Base-by-base conservation (phyloP, 2,888 invertebrate genomes). In the Diloba caeruleocephala region DNA sequence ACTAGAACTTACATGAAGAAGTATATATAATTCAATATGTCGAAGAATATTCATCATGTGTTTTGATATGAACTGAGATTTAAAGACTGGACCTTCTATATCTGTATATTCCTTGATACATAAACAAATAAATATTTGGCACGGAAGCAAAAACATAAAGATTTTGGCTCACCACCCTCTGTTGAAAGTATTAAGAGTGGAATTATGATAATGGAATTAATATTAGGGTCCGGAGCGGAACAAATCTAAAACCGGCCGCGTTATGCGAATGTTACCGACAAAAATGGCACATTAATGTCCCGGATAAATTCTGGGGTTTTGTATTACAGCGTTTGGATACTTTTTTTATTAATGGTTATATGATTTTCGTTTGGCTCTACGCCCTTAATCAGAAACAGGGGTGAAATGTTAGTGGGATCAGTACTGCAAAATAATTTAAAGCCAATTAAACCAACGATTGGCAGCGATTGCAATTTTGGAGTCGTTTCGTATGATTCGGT, bases 161-260 rank as follows among this genome's bases (percentile, higher is more conserved):
- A 65, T 62, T 73, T 77, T 79, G 79, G 81, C 79, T 71, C 71
- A 41, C 70, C 57, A 64, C 70, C 74, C 73, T 52, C 51, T 46
- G 53, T 59, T 38, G 67, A 58, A 63, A 65, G 72, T 75, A 77
- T 74, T 77, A 77, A 75, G 72, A 67, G 67, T 60, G 54, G 72
- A 76, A 81, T 84, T 82, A 84, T 79, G 78, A 73, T 84, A 81
- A 83, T 82, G 72, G 75, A 76, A 79, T 78, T 81, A 78, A 74
- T 78, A 77, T 79, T 69, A 71, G 64, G 72, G 76, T 55, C 57
- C 49, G 52, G 55, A 67, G 49, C 50, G 60, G 69, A 72, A 71
- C 55, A 57, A 57, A 71, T 63, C 55, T 66, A 58, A 66, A 66
- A 48, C 56, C 57, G 56, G 55, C 28, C 34, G 57, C 67, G 52